phyloP scores from a whole-genome alignment of 1,140 invertebrate species.

The Campoletis sonorensis region DNA sequence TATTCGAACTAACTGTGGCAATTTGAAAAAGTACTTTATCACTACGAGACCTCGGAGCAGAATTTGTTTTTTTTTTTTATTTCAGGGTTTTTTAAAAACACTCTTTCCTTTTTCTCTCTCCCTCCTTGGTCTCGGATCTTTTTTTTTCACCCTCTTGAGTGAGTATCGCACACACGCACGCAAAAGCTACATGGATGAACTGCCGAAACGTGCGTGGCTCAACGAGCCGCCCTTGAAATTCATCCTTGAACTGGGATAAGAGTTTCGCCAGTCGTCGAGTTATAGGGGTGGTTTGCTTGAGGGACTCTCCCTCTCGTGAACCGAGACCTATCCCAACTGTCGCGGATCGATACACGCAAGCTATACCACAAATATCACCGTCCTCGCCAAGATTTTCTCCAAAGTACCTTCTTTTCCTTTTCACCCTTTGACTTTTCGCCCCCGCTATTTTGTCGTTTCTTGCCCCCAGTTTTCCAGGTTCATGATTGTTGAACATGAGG shows the following conservation, averaged over 20 bases:
- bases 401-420: constrained; percentile 52
- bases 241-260: constrained; percentile 73
- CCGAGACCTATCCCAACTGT: constrained; percentile 72
- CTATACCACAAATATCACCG: constrained; percentile 54
- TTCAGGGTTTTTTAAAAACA: background rate
- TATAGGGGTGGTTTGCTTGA: constrained; percentile 3
- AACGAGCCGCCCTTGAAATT: constrained; percentile 71
- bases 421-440: constrained; percentile 35
- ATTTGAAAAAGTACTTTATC: background rate
- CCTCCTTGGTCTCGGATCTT: background rate
- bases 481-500: background rate
- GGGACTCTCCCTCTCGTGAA: constrained; percentile 62
- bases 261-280: constrained; percentile 42
- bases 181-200: constrained; percentile 22
- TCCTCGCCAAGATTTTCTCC: constrained; percentile 53
- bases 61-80: background rate
- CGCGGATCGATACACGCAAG: constrained; percentile 70
- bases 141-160: constrained; percentile 26
- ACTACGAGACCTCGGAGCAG: background rate
- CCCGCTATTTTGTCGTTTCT: background rate
- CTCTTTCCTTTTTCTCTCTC: background rate
- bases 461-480: background rate
- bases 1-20: background rate
- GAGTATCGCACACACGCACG: constrained; percentile 26
- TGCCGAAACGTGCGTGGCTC: constrained; percentile 55